Conservation (phyloP, 2,797 vertebrate species). For the Aeoliscus strigatus region DNA sequence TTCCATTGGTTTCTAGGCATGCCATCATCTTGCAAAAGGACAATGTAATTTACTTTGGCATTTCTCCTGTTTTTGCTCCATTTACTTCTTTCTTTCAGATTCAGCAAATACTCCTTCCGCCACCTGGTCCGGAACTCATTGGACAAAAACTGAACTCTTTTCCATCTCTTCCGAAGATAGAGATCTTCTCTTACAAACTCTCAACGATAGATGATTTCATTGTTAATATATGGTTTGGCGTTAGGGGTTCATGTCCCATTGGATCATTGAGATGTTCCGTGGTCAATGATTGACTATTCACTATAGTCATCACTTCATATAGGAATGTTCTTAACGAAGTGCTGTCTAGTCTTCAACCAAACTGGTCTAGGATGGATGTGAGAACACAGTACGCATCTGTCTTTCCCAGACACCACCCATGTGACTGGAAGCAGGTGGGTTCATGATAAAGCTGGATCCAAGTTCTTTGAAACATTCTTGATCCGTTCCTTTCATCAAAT, state of each 20-base stretch:
- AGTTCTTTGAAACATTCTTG: background rate
- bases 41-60: background rate
- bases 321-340: background rate
- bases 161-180: conserved; percentile 2
- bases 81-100: background rate
- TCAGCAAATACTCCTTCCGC: conserved; percentile 7
- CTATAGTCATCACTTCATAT: background rate
- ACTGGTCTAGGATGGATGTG: background rate
- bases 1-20: background rate
- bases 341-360: background rate
- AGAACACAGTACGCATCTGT: background rate
- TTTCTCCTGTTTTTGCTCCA: background rate
- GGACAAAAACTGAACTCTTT: background rate
- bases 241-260: background rate
- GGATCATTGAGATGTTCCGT: conserved; percentile 1
- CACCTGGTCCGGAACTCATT: conserved; percentile 3
- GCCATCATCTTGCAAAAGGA: background rate
- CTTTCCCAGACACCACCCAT: conserved; percentile 2
- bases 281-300: background rate
- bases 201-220: conserved; percentile 1
- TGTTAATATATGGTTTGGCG: conserved; percentile 1
- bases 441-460: background rate
- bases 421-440: conserved; percentile 1
- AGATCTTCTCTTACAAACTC: conserved; percentile 3
- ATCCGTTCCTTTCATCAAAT: background rate